Base-by-base conservation (phyloP, 2,113 vertebrate genomes). In the Mesoclemmys tuberculata region DNA sequence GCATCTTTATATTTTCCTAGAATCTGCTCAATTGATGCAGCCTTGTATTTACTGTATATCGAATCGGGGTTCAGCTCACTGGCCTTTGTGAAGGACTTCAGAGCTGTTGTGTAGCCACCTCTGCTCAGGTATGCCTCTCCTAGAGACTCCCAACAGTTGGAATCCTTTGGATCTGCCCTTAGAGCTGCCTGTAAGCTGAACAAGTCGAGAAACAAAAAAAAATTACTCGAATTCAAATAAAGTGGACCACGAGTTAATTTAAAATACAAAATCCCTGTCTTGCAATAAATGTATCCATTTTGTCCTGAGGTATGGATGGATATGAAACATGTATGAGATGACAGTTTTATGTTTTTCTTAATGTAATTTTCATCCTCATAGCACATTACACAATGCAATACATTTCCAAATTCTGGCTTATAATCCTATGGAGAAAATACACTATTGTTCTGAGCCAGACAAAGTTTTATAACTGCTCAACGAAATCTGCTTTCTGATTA, bases 131-230 rank as follows among this genome's bases (percentile, higher is more conserved):
- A 99, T 26, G 99, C 99, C 87, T 99, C 99, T 21, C 99, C 99
- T 88, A 99, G 98, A 96, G 99, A 99, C 95, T 99, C 99, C 99
- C 99, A 99, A 85, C 99, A 99, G 93, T 99, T 98, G 97, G 98
- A 98, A 97, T 99, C 99, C 95, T 98, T 99, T 5, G 99, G 99
- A 97, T 99, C 99, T 85, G 99, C 99, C 96, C 99, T 98, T 93
- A 99, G 94, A 38, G 99, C 99, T 68, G 99, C 99, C 98, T 99
- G 99, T 87, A 99, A 98, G 97, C 99, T 99, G 91, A 90, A 97
- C 4, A 93, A 2, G 89, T 3, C 38, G 89, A 80, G 51, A 83
- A 49, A 97, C 0, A 80, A 24, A 80, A 87, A 84, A 24, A 80
- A 58, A 46, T 35, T 21, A 49, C 10, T 10, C 24, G 21, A 1